Percentiles rank a stretch among this genome's conserved stretches.
These are phyloP conservation scores for Horisme vitalbata DNA, from an alignment of 2,888 invertebrate genomes.

Conservation along the genomic window DNA sequence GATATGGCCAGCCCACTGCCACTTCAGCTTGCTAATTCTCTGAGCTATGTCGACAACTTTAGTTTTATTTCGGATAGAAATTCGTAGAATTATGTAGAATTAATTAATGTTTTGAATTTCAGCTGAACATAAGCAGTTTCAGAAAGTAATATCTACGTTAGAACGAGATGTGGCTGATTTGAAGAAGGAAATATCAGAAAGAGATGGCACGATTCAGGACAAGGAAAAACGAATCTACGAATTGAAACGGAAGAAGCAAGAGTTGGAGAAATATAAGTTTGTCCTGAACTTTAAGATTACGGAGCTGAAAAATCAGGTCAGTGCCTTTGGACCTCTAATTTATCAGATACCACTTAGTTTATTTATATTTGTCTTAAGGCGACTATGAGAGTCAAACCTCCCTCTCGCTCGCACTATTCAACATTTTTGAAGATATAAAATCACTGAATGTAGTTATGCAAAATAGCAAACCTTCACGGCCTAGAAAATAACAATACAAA, in stretches of 20 bases:
- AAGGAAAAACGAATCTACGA: slow-evolving; percentile 94
- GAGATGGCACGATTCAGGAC: slow-evolving; percentile 91
- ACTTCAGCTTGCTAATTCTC: too few relatives aligned
- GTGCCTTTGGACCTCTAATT: too few relatives aligned
- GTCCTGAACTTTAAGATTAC: slow-evolving; percentile 95
- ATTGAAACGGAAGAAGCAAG: slow-evolving; percentile 91
- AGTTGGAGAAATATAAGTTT: slow-evolving; percentile 95
- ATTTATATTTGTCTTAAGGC: too few relatives aligned
- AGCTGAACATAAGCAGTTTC: slow-evolving; percentile 88
- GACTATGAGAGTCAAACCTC: too few relatives aligned
- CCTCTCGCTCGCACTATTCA: too few relatives aligned
- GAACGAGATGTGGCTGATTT: slow-evolving; percentile 91
- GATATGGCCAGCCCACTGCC: too few relatives aligned
- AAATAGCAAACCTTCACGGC: too few relatives aligned
- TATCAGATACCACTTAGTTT: slow-evolving; percentile 2
- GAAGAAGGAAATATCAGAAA: slow-evolving; percentile 92
- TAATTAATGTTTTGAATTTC: neutral
- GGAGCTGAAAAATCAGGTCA: slow-evolving; percentile 89
- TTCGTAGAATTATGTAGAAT: neutral
- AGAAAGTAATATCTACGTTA: slow-evolving; percentile 86
- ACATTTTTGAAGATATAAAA: too few relatives aligned
- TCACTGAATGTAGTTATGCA: too few relatives aligned
- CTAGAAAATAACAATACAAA: too few relatives aligned
- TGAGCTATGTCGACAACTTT: too few relatives aligned
- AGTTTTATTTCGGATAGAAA: too few relatives aligned